Percentiles rank a stretch among this genome's conserved stretches.
These are phyloP conservation scores for Virgularia gustaviana DNA, from an alignment of 92 coral and sea anemone species.

Conservation along the genomic window DNA sequence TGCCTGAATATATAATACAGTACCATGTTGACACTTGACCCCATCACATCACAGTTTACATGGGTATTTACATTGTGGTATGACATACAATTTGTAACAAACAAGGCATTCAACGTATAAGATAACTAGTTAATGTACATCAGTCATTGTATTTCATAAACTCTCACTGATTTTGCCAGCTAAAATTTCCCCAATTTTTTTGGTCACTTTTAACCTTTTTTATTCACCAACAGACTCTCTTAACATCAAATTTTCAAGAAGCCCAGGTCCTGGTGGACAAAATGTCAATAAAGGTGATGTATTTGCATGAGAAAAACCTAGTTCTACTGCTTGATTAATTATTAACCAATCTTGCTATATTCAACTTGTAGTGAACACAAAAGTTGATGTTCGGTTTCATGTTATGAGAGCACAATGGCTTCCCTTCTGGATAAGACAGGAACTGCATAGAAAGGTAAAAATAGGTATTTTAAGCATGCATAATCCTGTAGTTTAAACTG, in stretches of 20 bases:
- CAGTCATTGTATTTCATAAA: no score
- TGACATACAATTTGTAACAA: no score
- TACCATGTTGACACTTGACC: no score
- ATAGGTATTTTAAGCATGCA: no score
- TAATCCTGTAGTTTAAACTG: no score
- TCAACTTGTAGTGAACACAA: constrained; percentile 73
- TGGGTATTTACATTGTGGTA: no score
- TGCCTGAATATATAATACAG: no score
- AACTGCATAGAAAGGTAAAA: constrained; percentile 65
- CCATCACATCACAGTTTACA: no score
- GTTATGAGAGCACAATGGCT: constrained; percentile 83
- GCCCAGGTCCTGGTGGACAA: constrained; percentile 99
- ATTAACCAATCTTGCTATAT: not conserved
- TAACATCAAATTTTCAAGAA: constrained; percentile 80
- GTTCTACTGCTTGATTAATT: not conserved
- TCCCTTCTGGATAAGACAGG: constrained; percentile 64
- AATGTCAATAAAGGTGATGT: constrained; percentile 88
- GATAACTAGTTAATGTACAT: no score
- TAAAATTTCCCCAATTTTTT: not conserved
- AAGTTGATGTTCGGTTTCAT: constrained; percentile 92
- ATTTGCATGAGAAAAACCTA: constrained; percentile 2
- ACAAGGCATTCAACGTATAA: no score
- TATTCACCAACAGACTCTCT: constrained; percentile 46
- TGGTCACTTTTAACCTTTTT: not conserved
- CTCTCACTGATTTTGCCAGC: no score